These are phyloP conservation scores for Samia ricini DNA, from an alignment of 1,140 invertebrate species.

Conservation along the genomic window DNA sequence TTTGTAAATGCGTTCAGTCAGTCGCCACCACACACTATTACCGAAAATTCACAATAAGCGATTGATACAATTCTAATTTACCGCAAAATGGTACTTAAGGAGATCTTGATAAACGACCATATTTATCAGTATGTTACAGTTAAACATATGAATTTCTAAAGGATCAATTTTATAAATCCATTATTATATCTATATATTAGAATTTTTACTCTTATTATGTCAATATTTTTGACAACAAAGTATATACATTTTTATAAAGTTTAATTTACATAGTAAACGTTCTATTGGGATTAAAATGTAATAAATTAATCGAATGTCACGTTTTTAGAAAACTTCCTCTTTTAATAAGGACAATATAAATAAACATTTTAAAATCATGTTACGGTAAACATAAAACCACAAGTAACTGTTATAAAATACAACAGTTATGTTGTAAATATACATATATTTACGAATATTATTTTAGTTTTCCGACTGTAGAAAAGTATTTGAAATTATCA, in stretches of 20 bases:
- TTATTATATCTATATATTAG: slow-evolving; percentile 4
- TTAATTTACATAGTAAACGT: slow-evolving; percentile 1
- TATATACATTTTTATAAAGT: neutral
- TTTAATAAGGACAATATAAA: neutral
- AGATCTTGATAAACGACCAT: slow-evolving; percentile 6
- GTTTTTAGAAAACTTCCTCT: neutral
- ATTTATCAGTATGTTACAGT: neutral
- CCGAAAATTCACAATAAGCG: neutral
- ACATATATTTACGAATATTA: too few relatives aligned
- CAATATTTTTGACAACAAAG: neutral
- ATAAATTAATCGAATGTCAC: neutral
- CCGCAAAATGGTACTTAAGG: slow-evolving; percentile 1
- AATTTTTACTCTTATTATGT: neutral
- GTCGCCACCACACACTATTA: neutral
- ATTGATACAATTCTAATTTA: slow-evolving; percentile 3
- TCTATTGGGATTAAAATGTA: neutral
- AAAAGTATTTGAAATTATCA: too few relatives aligned
- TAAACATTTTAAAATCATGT: neutral
- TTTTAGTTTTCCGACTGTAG: too few relatives aligned
- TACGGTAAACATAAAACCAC: neutral
- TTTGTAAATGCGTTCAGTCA: neutral
- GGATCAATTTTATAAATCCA: slow-evolving; percentile 5
- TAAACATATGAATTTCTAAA: slow-evolving; percentile 7
- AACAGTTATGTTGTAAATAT: too few relatives aligned
- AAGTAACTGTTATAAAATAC: neutral